Conservation (phyloP, 1,140 invertebrate genomes). For the Drosophila nannoptera region DNA sequence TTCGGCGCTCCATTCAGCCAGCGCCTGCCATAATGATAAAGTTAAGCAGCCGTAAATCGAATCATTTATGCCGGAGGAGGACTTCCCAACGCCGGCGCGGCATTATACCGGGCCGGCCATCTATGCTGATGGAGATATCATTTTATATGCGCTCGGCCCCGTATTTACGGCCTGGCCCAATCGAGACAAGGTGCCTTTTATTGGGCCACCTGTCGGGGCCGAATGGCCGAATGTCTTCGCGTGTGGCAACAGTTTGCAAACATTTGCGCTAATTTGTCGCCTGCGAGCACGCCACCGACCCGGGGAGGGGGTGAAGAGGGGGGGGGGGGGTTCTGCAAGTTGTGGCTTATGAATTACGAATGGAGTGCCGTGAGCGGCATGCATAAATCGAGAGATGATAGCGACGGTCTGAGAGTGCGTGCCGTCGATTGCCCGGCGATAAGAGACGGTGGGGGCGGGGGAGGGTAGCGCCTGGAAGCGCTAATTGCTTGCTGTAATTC, state of each 20-base stretch:
- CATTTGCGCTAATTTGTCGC: constrained; percentile 61
- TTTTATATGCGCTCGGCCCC: constrained; percentile 7
- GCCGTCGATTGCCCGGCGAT: constrained; percentile 49
- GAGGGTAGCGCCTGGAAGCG: constrained; percentile 30
- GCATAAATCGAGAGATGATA: constrained; percentile 52
- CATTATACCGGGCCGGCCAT: not conserved
- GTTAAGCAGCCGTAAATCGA: not conserved
- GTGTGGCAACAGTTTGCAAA: constrained; percentile 37
- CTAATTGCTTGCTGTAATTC: constrained; percentile 69
- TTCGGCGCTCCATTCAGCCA: too few species aligned
- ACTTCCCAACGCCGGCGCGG: not conserved
- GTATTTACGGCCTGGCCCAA: constrained; percentile 19
- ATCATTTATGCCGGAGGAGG: too few species aligned
- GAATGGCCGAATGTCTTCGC: constrained; percentile 19
- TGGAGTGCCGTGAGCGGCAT: constrained; percentile 48
- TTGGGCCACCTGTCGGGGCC: constrained; percentile 29
- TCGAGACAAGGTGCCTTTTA: constrained; percentile 55
- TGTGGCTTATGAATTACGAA: constrained; percentile 21
- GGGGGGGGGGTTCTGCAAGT: not conserved
- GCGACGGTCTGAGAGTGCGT: constrained; percentile 44
- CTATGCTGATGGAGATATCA: not conserved
- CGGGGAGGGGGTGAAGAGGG: too few species aligned
- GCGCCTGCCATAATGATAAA: too few species aligned
- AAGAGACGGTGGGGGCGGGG: constrained; percentile 15
- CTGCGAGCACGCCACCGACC: constrained; percentile 38